These are phyloP conservation scores for Abscondita cerata DNA, from an alignment of 2,888 invertebrate genomes.

Conservation along the genomic window DNA sequence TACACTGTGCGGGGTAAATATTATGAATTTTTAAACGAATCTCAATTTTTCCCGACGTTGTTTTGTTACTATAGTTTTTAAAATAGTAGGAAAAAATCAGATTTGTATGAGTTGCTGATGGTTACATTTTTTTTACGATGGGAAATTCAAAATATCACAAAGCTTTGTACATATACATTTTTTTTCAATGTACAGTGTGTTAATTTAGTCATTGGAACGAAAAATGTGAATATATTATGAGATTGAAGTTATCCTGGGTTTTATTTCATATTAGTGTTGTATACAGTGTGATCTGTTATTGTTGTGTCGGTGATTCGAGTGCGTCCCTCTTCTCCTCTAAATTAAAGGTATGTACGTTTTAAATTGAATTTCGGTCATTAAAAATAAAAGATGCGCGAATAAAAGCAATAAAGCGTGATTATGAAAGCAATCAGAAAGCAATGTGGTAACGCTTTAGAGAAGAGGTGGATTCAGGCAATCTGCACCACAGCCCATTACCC, in stretches of 20 bases:
- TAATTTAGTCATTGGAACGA: slow-evolving; percentile 60
- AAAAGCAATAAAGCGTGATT: slow-evolving; percentile 40
- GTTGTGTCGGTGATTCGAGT: no score
- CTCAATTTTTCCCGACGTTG: slow-evolving; percentile 36
- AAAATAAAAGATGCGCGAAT: slow-evolving; percentile 21
- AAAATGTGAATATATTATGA: slow-evolving; percentile 60
- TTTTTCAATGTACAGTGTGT: slow-evolving; percentile 60
- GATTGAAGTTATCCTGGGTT: slow-evolving; percentile 54
- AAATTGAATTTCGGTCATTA: neutral
- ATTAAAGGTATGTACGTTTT: neutral
- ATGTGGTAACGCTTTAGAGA: slow-evolving; percentile 46
- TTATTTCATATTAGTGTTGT: slow-evolving; percentile 17
- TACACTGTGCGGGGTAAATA: slow-evolving; percentile 44
- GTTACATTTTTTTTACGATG: slow-evolving; percentile 42
- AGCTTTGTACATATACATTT: slow-evolving; percentile 59
- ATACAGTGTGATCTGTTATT: neutral
- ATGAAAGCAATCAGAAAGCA: slow-evolving; percentile 41
- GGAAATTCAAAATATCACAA: slow-evolving; percentile 44
- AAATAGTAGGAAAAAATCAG: slow-evolving; percentile 39
- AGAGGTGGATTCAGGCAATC: slow-evolving; percentile 55
- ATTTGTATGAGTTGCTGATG: slow-evolving; percentile 48
- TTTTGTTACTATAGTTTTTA: slow-evolving; percentile 41
- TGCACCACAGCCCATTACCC: slow-evolving; percentile 57
- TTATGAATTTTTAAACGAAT: slow-evolving; percentile 45
- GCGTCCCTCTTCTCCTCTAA: no score